Percentiles rank a stretch among this genome's conserved stretches.
Conservation (phyloP, 2,113 vertebrate genomes). For the Spilogale gracilis region DNA sequence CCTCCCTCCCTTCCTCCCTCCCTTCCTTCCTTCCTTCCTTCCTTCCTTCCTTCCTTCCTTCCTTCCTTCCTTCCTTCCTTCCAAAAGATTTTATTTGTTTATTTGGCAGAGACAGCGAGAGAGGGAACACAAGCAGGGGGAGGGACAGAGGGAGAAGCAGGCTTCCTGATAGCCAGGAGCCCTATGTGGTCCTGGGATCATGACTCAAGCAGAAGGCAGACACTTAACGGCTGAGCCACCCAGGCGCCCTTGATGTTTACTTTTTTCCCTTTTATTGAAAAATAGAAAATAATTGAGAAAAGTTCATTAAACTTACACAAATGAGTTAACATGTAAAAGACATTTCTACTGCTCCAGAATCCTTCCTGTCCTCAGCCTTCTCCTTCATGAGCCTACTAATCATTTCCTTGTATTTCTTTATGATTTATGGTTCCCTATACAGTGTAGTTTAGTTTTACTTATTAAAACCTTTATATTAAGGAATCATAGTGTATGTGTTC, state of each 20-base stretch:
- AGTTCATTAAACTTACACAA: not conserved
- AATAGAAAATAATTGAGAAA: not conserved
- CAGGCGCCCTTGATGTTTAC: not conserved
- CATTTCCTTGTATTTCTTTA: slow-evolving; percentile 30
- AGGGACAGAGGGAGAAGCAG: too few species aligned
- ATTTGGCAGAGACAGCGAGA: too few species aligned
- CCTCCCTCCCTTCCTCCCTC: too few species aligned
- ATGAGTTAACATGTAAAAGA: not conserved
- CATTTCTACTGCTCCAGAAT: not conserved
- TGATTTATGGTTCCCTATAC: not conserved
- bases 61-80: too few species aligned
- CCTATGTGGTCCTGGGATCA: too few species aligned
- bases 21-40: too few species aligned
- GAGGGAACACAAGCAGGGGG: too few species aligned
- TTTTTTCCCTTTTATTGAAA: not conserved
- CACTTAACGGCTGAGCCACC: too few species aligned
- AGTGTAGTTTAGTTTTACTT: slow-evolving; percentile 15
- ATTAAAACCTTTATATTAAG: not conserved
- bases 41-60: too few species aligned
- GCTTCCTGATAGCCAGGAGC: too few species aligned
- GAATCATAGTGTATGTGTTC: not conserved
- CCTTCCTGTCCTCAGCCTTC: not conserved
- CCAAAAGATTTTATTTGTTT: too few species aligned
- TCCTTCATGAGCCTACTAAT: not conserved
- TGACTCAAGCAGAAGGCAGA: too few species aligned